Base-by-base conservation (phyloP, 1,140 invertebrate genomes). In the Drosophila malerkotliana region DNA sequence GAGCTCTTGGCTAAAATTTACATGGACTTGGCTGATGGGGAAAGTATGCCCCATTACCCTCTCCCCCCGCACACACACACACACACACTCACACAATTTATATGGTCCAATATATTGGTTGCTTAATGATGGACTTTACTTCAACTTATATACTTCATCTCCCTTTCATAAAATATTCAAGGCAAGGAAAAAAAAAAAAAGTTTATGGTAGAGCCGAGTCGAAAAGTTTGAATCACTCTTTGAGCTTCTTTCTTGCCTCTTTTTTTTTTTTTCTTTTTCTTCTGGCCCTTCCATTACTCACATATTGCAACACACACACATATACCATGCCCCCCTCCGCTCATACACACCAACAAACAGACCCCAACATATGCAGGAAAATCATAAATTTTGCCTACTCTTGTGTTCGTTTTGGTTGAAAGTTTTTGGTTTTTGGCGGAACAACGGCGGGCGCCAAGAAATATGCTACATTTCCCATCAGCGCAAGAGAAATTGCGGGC, bases 191-290 rank as follows among this genome's bases (percentile, higher is more conserved):
- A 37, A 28, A 37, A 37, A 57, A 39, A 37, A 67, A 66, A 61
- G 57, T 66, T 61, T 32, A 66, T 66, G 62, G 56, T 47, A 61
- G 56, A 66, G 47, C 32, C 56, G 56, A 61, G 48, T 26, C 57
- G 41, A 52, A 67, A 69, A 71, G 64, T 71, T 71, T 69, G 52
- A 71, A 71, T 69, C 64, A 69, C 64, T 71, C 64, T 69, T 69
- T 71, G 41, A 56, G 63, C 66, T 69, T 57, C 41, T 69, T 69
- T 47, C 32, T 47, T 26, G 30, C 4, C 30, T 45, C 15, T 34
- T 30, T 59, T 34, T 26, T 3, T 4, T 41, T 15, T 14, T 39
- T 1, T n/a, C 28, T 15, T 14, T 39, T 1, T n/a, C 28, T 47
- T 10, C 7, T 26, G 7, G 14, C 15, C 49, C 30, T 18, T 52